phyloP scores from a whole-genome alignment of 2,113 vertebrate species.

The Cettia cetti region DNA sequence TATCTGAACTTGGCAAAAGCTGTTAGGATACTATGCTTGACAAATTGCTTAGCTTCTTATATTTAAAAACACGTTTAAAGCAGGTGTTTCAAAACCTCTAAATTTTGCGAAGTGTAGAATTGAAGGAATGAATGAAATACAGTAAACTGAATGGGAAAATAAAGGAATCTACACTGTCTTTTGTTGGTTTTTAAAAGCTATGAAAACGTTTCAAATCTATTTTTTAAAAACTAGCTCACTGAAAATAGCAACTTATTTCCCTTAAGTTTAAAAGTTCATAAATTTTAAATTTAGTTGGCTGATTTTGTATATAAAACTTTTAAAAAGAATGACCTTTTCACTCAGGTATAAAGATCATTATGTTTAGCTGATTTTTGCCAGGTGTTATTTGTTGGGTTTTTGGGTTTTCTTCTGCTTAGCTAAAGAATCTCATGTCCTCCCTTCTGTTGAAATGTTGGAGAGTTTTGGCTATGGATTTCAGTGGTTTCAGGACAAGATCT shows the following conservation, averaged over 20 bases:
- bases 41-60: neutral
- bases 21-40: neutral
- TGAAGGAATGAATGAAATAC: neutral
- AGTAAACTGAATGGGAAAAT: neutral
- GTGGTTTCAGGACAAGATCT: neutral
- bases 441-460: neutral
- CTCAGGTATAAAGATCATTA: neutral
- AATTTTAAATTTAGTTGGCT: neutral
- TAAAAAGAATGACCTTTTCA: neutral
- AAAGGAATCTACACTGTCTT: neutral
- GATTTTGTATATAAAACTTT: neutral
- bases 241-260: neutral
- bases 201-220: neutral
- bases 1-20: neutral
- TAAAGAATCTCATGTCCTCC: neutral
- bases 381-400: neutral
- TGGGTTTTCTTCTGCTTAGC: neutral
- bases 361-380: neutral
- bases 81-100: neutral
- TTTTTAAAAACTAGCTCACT: neutral
- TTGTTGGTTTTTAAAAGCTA: neutral
- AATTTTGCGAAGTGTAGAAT: neutral
- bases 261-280: neutral
- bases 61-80: neutral
- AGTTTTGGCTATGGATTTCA: neutral